phyloP scores from a whole-genome alignment of 2,797 vertebrate species.

The Syngnathus acus region DNA sequence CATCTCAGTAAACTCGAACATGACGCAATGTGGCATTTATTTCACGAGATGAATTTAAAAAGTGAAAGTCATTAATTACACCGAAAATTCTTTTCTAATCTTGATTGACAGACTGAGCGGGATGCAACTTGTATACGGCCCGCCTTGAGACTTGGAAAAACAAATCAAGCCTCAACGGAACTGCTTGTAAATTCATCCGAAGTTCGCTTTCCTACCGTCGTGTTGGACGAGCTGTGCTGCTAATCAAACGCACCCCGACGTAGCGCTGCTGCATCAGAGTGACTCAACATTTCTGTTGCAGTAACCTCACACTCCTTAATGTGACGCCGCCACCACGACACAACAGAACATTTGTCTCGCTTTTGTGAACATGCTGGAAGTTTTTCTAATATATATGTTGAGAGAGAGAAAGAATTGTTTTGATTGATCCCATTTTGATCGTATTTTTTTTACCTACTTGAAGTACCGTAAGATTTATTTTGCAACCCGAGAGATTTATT shows the following conservation, averaged over 20 bases:
- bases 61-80: background rate
- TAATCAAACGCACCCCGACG: constrained; percentile 34
- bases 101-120: background rate
- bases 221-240: constrained; percentile 35
- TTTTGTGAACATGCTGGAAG: constrained; percentile 2
- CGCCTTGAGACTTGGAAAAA: too few species aligned
- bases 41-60: background rate
- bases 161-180: background rate
- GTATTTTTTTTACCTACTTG: constrained; percentile 48
- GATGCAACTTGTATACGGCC: background rate
- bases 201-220: background rate
- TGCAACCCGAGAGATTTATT: constrained; percentile 36
- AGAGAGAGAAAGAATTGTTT: background rate
- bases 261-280: constrained; percentile 38
- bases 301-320: background rate
- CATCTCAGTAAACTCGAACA: background rate
- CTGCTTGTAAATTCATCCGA: background rate
- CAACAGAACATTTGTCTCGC: background rate
- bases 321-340: background rate
- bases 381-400: background rate
- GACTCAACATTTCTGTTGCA: constrained; percentile 21
- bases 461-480: constrained; percentile 41
- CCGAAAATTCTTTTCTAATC: background rate
- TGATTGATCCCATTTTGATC: constrained; percentile 19
- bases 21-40: background rate